Evolutionary conservation across 2,797 vertebrate species (phyloP).

Genomic region (Zalophus californianus): DNA sequence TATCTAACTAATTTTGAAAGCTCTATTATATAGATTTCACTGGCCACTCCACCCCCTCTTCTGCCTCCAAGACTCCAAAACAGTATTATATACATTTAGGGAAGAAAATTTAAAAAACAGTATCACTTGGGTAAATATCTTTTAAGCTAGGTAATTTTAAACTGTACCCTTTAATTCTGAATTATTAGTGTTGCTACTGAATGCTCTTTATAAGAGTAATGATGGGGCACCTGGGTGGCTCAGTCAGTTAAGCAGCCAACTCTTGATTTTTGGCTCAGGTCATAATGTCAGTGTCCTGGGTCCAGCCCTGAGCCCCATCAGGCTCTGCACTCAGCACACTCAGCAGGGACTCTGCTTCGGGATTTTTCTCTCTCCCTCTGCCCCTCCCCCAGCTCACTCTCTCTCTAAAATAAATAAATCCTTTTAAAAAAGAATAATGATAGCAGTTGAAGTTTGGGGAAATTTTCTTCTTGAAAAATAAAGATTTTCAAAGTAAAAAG

Average conservation of each 20-base stretch:
- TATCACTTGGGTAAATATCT: background rate
- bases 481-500: background rate
- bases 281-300: background rate
- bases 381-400: background rate
- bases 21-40: background rate
- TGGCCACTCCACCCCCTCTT: background rate
- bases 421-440: background rate
- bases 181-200: background rate
- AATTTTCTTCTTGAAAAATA: slow-evolving; percentile 20
- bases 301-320: background rate
- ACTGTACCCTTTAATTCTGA: background rate
- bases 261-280: background rate
- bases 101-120: background rate
- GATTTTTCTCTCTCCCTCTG: background rate
- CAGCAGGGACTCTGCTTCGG: background rate
- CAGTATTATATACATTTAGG: background rate
- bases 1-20: background rate
- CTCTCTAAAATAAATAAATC: background rate
- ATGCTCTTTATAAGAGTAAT: background rate
- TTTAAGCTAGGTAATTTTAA: slow-evolving; percentile 13
- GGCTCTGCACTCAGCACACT: background rate
- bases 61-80: background rate
- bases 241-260: background rate
- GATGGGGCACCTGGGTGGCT: background rate
- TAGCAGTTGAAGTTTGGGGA: background rate